Base-by-base conservation (phyloP, 2,797 vertebrate genomes). In the Fistularia tabacaria region DNA sequence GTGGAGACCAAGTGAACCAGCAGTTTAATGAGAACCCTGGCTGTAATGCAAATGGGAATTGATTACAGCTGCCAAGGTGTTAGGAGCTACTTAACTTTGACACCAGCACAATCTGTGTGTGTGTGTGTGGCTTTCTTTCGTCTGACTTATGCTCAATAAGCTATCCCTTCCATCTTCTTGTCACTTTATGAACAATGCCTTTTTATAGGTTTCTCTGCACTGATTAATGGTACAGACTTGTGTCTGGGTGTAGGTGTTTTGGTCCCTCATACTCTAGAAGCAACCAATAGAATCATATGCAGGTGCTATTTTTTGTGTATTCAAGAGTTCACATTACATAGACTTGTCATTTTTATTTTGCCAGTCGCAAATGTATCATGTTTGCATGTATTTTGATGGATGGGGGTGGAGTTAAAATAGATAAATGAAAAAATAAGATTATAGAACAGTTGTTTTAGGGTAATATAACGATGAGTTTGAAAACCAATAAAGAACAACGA, bases 31-130 rank as follows among this genome's bases (percentile, higher is more conserved):
- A 84, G 80, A 74, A 72, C 47, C 54, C 46, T 65, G 63, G 69
- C 57, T 76, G 48, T 56, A 71, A 81, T 86, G 77, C 66, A 81
- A 86, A 83, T 83, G 61, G 76, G 59, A 87, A 90, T 87, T 83
- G 86, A 90, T 88, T 66, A 52, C 52, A 11, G 14, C 69, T 72
- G 62, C 63, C 5, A 13, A 51, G 36, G 57, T 73, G 63, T 76
- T 67, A 61, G 62, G 71, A 62, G 60, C 75, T 61, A 69, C 63
- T 82, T 76, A 74, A 59, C 62, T 66, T 54, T 59, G 58, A 71
- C 66, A 66, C 57, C 42, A 57, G 25, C 13, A 69, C 49, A 46
- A 39, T 59, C 61, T 74, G 62, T 62, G 38, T 67, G 53, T 61
- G 45, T 68, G 38, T 48, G 9, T 13, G 46, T 25, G 25, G 5